Evolutionary conservation across 2,113 vertebrate species (phyloP), one percentile per base, ranked within the genome.

Genomic region (Clinocottus analis): DNA sequence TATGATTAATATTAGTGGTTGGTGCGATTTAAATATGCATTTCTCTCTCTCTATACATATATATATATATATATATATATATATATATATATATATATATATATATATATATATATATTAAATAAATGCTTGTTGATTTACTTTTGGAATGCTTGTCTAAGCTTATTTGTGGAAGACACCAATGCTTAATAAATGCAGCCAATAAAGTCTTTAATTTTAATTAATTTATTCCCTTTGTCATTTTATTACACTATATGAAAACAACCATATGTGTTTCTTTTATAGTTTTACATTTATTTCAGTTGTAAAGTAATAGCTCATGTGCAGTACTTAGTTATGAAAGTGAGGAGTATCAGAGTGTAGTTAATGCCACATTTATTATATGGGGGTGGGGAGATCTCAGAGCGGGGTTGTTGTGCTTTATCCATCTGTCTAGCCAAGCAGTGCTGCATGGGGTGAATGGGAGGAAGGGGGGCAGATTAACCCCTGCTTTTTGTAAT

Each of bases 381-480:
- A 16, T 79, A 77, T 87, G 84, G 88, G 90, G 87, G 85, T 80
- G 69, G 88, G 81, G 87, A 70, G 58, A 72, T 86, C 35, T 83
- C 55, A 82, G 79, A 47, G 78, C 21, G 47, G 78, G 75, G 77
- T 39, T 82, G 77, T 63, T 76, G 87, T 84, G 82, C 74, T 85
- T 89, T 41, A 89, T 90, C 88, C 89, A 91, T 93, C 87, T 92
- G 93, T 92, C 85, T 91, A 71, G 72, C 86, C 82, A 87, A 82
- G 67, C 86, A 86, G 60, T 66, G 77, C 67, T 85, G 64, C 56
- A 66, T 71, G 35, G 72, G 77, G 51, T 76, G 81, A 84, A 77
- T 83, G 82, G 76, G 49, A 75, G 80, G 5, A 27, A 31, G 72
- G 56, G 9, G 69, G 69, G 74, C 85, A 89, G 90, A 92, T 93